These are phyloP conservation scores for Etheostoma nigrum DNA, from an alignment of 2,797 vertebrate species.

Conservation along the genomic window DNA sequence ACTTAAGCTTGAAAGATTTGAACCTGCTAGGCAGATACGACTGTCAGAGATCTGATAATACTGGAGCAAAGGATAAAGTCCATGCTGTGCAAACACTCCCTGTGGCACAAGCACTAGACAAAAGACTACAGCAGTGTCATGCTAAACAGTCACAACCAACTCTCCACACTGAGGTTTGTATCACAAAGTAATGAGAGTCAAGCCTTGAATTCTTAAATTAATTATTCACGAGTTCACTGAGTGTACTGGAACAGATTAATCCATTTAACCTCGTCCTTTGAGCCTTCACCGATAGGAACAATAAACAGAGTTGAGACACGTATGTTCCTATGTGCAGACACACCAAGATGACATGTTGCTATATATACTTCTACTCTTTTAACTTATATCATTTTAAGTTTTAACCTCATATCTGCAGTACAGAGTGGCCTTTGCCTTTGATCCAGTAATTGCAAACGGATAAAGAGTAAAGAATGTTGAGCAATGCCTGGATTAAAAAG, in stretches of 20 bases:
- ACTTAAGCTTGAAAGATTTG: slow-evolving; percentile 42
- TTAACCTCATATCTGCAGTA: background rate
- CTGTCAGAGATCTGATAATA: slow-evolving; percentile 43
- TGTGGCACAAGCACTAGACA: background rate
- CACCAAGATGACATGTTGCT: background rate
- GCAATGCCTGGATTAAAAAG: slow-evolving; percentile 25
- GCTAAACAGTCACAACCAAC: slow-evolving; percentile 30
- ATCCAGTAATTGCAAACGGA: slow-evolving; percentile 35
- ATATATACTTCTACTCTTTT: slow-evolving; percentile 15
- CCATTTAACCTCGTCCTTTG: slow-evolving; percentile 28
- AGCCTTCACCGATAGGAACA: slow-evolving; percentile 25
- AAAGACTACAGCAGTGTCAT: slow-evolving; percentile 40
- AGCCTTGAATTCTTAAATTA: slow-evolving; percentile 16
- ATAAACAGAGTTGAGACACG: slow-evolving; percentile 6
- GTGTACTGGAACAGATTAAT: slow-evolving; percentile 5
- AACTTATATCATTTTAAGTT: background rate
- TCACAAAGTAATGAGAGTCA: slow-evolving; percentile 37
- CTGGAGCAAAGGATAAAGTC: slow-evolving; percentile 58
- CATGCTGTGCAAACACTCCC: slow-evolving; percentile 38
- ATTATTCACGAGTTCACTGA: slow-evolving; percentile 42
- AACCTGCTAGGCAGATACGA: slow-evolving; percentile 24
- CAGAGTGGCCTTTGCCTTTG: slow-evolving; percentile 52
- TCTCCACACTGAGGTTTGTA: slow-evolving; percentile 24
- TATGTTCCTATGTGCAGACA: slow-evolving; percentile 4
- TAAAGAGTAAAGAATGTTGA: background rate